phyloP scores from a whole-genome alignment of 2,888 invertebrate genomes.

The Amphipyra berbera region DNA sequence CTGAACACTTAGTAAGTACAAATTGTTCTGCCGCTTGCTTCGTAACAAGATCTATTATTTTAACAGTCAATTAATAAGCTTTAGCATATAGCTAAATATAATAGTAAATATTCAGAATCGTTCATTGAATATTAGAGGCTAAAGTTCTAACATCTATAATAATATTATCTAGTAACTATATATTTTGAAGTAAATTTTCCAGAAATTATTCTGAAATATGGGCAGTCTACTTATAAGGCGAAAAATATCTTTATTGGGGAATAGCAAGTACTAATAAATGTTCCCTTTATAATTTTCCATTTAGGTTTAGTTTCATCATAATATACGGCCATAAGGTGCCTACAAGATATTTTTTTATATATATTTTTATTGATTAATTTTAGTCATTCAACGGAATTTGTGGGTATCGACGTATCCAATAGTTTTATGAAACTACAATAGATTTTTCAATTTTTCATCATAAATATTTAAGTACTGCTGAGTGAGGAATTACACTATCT shows the following conservation, averaged over 20 bases:
- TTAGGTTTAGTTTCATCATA: conserved; percentile 5
- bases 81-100: conserved; percentile 29
- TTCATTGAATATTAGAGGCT: conserved; percentile 47
- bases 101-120: conserved; percentile 23
- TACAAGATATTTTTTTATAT: conserved; percentile 11
- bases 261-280: conserved; percentile 25
- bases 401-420: neutral
- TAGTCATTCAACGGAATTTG: conserved; percentile 3
- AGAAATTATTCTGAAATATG: conserved; percentile 25
- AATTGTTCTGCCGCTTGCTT: conserved; percentile 29
- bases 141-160: conserved; percentile 43
- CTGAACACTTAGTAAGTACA: neutral
- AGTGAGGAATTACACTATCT: conserved; percentile 7
- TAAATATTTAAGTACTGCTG: conserved; percentile 1
- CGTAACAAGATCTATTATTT: conserved; percentile 2
- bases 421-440: neutral
- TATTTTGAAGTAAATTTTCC: conserved; percentile 7
- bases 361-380: conserved; percentile 4
- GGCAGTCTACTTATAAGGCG: conserved; percentile 56
- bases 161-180: conserved; percentile 9
- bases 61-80: conserved; percentile 36
- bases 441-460: conserved; percentile 6
- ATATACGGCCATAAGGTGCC: conserved; percentile 12
- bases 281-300: conserved; percentile 30
- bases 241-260: conserved; percentile 45